Conservation (phyloP, 2,797 vertebrate genomes). For the Sardinella longiceps region DNA sequence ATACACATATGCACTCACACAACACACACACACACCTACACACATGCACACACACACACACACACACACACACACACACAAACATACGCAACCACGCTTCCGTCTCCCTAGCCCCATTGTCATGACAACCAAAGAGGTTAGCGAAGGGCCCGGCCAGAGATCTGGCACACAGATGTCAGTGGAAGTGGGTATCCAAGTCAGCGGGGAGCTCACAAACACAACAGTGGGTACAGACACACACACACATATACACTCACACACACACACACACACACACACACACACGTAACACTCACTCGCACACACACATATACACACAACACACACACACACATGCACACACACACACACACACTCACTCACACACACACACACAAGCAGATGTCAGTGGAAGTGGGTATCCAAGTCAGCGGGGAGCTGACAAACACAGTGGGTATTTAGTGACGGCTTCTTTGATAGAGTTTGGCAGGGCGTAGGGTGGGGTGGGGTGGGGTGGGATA, state of each 20-base stretch:
- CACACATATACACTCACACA: no score
- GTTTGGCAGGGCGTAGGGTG: neutral
- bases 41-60: neutral
- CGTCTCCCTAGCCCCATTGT: neutral
- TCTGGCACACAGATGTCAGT: conserved; percentile 16
- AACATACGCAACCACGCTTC: neutral
- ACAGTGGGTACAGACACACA: conserved; percentile 23
- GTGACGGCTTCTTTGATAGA: conserved; percentile 14
- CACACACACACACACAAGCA: no score
- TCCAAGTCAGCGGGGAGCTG: conserved; percentile 16
- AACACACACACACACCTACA: neutral
- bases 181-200: conserved; percentile 24
- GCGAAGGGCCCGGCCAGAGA: neutral
- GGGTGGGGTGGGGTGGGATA: neutral
- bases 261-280: no score
- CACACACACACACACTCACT: no score
- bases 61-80: conserved; percentile 4
- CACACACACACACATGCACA: no score
- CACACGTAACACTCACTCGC: no score
- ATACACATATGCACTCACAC: neutral
- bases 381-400: conserved; percentile 25
- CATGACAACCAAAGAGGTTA: conserved; percentile 20
- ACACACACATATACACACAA: no score
- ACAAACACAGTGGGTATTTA: conserved; percentile 18
- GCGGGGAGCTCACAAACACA: conserved; percentile 1